These are phyloP conservation scores for Muscicapa adusta DNA, from an alignment of 2,113 vertebrate genomes.

Conservation along the genomic window DNA sequence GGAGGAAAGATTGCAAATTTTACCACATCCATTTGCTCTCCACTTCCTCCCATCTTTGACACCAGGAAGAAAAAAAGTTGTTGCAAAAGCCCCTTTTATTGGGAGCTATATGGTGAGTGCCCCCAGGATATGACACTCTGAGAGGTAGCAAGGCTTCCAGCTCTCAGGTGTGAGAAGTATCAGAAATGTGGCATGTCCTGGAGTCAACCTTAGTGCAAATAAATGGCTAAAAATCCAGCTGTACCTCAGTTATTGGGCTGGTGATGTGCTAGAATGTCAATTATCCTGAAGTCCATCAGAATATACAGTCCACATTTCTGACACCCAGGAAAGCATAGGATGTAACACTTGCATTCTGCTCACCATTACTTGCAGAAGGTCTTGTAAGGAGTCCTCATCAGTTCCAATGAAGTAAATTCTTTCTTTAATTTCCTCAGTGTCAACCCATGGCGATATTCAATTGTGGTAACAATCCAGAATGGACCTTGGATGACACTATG, in stretches of 20 bases:
- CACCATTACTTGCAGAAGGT: not conserved
- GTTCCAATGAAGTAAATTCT: not conserved
- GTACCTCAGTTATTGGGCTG: not conserved
- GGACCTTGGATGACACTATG: not conserved
- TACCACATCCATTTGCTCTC: not conserved
- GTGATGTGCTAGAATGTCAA: not conserved
- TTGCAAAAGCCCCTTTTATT: not conserved
- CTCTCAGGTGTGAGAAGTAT: not conserved
- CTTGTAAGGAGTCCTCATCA: not conserved
- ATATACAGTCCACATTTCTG: not conserved
- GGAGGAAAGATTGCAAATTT: not conserved
- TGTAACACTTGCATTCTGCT: not conserved
- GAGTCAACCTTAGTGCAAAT: not conserved
- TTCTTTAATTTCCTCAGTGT: not conserved
- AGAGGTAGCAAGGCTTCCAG: not conserved
- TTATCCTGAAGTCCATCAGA: not conserved
- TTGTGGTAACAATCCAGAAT: not conserved
- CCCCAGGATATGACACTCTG: not conserved
- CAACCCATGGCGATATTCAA: not conserved
- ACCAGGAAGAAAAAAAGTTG: not conserved
- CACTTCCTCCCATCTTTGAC: not conserved
- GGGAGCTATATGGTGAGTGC: not conserved
- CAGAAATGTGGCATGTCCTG: not conserved
- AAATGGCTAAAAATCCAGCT: not conserved
- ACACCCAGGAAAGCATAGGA: not conserved